phyloP scores from a whole-genome alignment of 2,888 invertebrate genomes.

The Eristalis intricaria region DNA sequence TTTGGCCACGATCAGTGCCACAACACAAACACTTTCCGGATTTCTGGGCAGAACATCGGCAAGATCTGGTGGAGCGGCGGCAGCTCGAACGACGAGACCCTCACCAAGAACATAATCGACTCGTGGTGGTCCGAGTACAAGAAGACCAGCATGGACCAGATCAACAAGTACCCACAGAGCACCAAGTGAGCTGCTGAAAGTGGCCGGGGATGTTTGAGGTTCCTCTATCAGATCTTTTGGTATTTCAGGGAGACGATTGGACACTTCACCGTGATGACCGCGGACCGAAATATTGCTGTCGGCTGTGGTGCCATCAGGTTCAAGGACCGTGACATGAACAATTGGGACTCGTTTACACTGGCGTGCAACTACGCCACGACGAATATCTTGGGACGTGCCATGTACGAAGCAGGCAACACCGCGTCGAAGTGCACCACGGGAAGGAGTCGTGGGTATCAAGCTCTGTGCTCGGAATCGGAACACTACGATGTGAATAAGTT shows the following conservation, averaged over 20 bases:
- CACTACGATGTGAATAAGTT: neutral
- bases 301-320: conserved; percentile 61
- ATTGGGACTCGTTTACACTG: conserved; percentile 10
- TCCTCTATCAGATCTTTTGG: neutral
- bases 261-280: conserved; percentile 69
- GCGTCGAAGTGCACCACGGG: conserved; percentile 65
- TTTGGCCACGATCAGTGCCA: conserved; percentile 76
- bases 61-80: conserved; percentile 56
- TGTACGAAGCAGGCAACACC: conserved; percentile 60
- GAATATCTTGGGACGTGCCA: conserved; percentile 50
- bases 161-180: neutral
- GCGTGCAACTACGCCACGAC: conserved; percentile 73
- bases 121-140: conserved; percentile 11
- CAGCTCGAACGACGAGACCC: neutral
- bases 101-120: neutral
- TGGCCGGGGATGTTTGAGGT: neutral
- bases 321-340: neutral
- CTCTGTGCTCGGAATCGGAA: conserved; percentile 36
- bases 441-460: conserved; percentile 43
- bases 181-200: neutral
- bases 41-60: conserved; percentile 76
- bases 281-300: conserved; percentile 48
- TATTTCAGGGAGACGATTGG: conserved; percentile 19
- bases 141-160: conserved; percentile 7
- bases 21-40: conserved; percentile 74